Base-by-base conservation (phyloP, 2,113 vertebrate species). In the Prolemur simus region DNA sequence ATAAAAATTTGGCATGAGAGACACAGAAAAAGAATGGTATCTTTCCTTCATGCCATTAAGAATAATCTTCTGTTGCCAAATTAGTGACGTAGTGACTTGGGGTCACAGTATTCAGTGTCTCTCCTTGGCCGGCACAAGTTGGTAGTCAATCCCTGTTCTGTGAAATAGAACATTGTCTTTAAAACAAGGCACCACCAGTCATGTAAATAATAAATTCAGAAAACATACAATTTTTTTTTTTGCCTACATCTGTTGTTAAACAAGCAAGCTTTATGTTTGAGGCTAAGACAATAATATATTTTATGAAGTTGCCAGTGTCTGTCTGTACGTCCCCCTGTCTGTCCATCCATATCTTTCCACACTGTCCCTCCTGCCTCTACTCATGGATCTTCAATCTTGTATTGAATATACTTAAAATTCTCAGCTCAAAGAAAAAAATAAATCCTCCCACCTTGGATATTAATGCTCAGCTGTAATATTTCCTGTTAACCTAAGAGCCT, bases 41-140 rank as follows among this genome's bases (percentile, higher is more conserved):
- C 52, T 85, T 96, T 96, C 74, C 91, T 73, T 94, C 45, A 97
- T 10, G 42, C 39, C 21, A 89, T 97, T 96, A 95, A 91, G 74
- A 86, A 94, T 63, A 60, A 87, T 76, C 6, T 25, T 25, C 10
- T 37, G 12, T 32, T 96, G 83, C 86, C 93, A 96, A 93, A 95
- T 93, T 93, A 54, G 83, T 95, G 91, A 92, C 42, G 82, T 54
- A 42, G 83, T 78, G 94, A 94, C 90, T 85, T 73, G 47, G 47
- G 66, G 77, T 94, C n/a, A 84, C 14, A 66, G 76, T 34, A 34
- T 94, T 54, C 64, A 54, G 15, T 54, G 68, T 58, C 81, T 89
- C 37, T 76, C 3, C 17, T 92, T 92, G 90, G 54, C 60, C 4
- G 11, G 18, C 34, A 64, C 21, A 71, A 60, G 49, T 3, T 10